Conservation (phyloP, 2,113 vertebrate species). For the Zeus faber region DNA sequence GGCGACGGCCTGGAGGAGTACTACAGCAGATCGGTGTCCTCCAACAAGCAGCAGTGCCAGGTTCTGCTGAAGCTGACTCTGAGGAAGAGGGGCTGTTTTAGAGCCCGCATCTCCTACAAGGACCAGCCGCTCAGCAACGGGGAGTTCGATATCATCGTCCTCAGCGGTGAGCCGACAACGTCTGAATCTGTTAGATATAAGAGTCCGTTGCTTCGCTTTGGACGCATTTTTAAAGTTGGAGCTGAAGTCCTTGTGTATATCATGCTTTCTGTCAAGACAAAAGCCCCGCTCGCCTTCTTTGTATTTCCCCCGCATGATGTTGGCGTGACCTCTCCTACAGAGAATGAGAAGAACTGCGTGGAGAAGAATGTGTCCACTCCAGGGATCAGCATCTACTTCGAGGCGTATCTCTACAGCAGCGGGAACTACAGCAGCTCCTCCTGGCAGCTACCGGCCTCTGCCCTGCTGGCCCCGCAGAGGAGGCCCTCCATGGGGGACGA, state of each 20-base stretch:
- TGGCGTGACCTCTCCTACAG: slow-evolving; percentile 73
- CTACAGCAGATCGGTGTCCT: slow-evolving; percentile 86
- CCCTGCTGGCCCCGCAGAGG: slow-evolving; percentile 83
- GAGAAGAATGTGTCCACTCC: slow-evolving; percentile 97
- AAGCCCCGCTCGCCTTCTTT: too few species aligned
- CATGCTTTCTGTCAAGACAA: too few species aligned
- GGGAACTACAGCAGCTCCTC: slow-evolving; percentile 84
- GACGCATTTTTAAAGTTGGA: too few species aligned
- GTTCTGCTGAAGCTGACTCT: slow-evolving; percentile 88
- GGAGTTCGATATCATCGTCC: slow-evolving; percentile 97
- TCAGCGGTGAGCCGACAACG: slow-evolving; percentile 83
- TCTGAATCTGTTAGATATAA: slow-evolving; percentile 7
- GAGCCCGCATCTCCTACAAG: slow-evolving; percentile 89
- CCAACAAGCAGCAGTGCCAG: slow-evolving; percentile 86
- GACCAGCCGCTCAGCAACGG: slow-evolving; percentile 95
- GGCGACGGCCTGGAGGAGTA: slow-evolving; percentile 82
- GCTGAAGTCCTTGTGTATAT: too few species aligned
- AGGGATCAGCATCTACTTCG: slow-evolving; percentile 95
- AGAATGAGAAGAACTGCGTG: slow-evolving; percentile 92
- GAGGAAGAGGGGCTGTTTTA: slow-evolving; percentile 88
- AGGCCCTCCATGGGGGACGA: slow-evolving; percentile 87
- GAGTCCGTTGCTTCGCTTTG: too few species aligned
- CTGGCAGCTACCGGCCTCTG: slow-evolving; percentile 85
- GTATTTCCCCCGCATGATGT: too few species aligned
- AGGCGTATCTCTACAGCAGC: slow-evolving; percentile 93